Evolutionary conservation across 1,140 invertebrate species (phyloP), one percentile per base, ranked within the genome.

Genomic region (Drosophila kepulauana): DNA sequence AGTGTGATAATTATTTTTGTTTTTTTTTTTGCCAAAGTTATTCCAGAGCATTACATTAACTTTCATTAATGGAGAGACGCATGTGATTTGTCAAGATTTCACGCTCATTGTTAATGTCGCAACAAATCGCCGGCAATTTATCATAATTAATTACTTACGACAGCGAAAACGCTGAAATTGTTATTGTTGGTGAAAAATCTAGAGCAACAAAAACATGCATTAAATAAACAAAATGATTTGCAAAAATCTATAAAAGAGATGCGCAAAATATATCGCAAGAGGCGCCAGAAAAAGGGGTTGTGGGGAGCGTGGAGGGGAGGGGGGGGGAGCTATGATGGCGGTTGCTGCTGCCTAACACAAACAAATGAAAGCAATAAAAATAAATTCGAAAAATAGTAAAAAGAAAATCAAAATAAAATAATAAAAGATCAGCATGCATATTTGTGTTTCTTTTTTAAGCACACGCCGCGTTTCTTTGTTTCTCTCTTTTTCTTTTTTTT

Each of bases 201-300:
- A 15, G 30, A 65, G 41, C 38, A 52, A 30, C 61, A 52, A 52
- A 48, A 51, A 43, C 2, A 52, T 70, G 49, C 13, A 41, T 45
- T 45, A 25, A 45, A 71, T 65, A 80, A 80, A 80, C 75, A 78
- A 67, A 78, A 80, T 80, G 78, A 80, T 71, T 80, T 75, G 75
- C 78, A 78, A 7, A 74, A 75, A 65, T 63, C 52, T 63, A 11
- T 51, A 59, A 82, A 78, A 75, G 57, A 78, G 80, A 82, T 87
- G 84, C 84, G 84, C 79, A 87, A 74, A 79, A 77, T 62, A 65
- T 61, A 35, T 20, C 59, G 35, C 20, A 54, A 56, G 45, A 56
- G 43, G 51, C 56, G 49, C 30, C 38, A 67, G 59, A 65, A 64
- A 38, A 16, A 33, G 30, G 1, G 7, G 30, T 33, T 33, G 30